Percentiles rank a stretch among this genome's conserved stretches.
Evolutionary conservation across 2,888 invertebrate genomes (phyloP).

Genomic region (Clivina fossor): DNA sequence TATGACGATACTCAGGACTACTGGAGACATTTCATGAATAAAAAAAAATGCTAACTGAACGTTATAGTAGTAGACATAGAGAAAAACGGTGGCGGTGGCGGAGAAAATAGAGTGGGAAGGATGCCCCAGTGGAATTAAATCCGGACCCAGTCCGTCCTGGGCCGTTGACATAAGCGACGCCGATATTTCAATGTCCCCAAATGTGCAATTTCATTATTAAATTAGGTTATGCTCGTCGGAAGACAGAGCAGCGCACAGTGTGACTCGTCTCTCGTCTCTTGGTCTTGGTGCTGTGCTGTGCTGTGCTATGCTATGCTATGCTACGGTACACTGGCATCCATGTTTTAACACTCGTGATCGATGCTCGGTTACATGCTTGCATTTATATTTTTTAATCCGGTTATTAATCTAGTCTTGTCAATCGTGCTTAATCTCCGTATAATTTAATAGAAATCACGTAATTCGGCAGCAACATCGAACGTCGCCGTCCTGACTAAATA

Average conservation of each 20-base stretch:
- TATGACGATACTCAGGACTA: conserved; percentile 27
- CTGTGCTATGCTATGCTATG: too few species aligned
- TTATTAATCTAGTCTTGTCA: conserved; percentile 17
- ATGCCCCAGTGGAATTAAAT: conserved; percentile 27
- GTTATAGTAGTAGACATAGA: conserved; percentile 16
- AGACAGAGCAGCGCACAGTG: neutral
- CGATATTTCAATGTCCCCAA: conserved; percentile 31
- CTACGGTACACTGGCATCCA: neutral
- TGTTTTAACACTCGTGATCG: conserved; percentile 7
- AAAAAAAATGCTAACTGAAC: conserved; percentile 28
- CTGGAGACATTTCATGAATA: conserved; percentile 25
- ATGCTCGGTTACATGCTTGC: neutral
- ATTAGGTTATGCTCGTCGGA: conserved; percentile 24
- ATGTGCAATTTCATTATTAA: conserved; percentile 32
- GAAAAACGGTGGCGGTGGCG: neutral
- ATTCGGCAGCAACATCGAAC: conserved; percentile 1
- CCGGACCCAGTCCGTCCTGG: conserved; percentile 17
- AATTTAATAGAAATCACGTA: conserved; percentile 8
- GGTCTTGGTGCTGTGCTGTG: too few species aligned
- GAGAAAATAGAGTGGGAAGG: conserved; percentile 5
- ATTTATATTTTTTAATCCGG: conserved; percentile 9
- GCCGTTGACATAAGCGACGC: conserved; percentile 30
- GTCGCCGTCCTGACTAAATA: too few species aligned
- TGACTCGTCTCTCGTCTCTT: neutral
- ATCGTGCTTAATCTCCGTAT: conserved; percentile 11